Base-by-base conservation (phyloP, 2,113 vertebrate genomes). In the Alaudala cheleensis region DNA sequence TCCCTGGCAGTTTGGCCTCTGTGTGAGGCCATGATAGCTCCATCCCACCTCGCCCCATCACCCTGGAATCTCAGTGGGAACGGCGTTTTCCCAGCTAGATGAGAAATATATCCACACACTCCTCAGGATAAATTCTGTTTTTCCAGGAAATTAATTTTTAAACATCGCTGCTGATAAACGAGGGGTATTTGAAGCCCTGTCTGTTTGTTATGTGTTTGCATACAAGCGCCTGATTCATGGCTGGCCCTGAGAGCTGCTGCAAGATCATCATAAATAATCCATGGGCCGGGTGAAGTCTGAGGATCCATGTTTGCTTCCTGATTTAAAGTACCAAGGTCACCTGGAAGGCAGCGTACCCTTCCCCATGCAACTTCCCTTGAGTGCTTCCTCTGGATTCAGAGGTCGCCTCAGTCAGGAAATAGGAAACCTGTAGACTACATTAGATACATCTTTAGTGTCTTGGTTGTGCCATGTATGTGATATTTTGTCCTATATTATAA, bases 281-380 rank as follows among this genome's bases (percentile, higher is more conserved):
- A 66, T n/a, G 53, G 12, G 25, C 50, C 1, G 29, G 83, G 9
- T 26, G 34, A 56, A 64, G 53, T 14, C 62, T 33, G 54, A 80
- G 23, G 5, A 49, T 72, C 66, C 47, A 11, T 11, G 40, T 76
- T 80, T 31, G n/a, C 70, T 69, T 90, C 73, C 74, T 37, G 42
- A 58, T 89, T 65, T 65, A 62, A 77, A 86, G 45, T 12, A 1
- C 61, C 73, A 67, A 74, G 87, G 84, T 88, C 81, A 56, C 39
- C 51, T 54, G 64, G 45, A 91, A 95, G 60, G 61, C 58, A 42
- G 45, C 0, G 0, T 29, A 15, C 2, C 1, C 37, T 64, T 56
- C 29, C 26, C 39, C 0, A 0, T 11, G 24, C 28, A 39, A 4
- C 54, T 67, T 58, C 17, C 13, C 12, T 28, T 28, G 3, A 8